These are phyloP conservation scores for Ivindomyrus marchei DNA, from an alignment of 2,113 vertebrate genomes.

Conservation along the genomic window DNA sequence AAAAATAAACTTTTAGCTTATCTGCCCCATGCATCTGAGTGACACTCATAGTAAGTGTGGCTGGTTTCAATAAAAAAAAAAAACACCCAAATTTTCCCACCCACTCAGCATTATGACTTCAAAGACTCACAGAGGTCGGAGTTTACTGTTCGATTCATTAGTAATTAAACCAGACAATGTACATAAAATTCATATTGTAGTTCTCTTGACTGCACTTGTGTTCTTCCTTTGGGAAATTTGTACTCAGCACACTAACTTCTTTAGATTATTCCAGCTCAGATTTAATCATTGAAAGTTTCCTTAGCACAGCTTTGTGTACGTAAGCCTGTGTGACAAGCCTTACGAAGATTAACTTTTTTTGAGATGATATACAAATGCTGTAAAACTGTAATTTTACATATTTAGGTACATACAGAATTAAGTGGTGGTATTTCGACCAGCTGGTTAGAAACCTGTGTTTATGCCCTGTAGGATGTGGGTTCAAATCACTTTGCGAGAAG, in stretches of 20 bases:
- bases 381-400: not conserved
- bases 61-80: not conserved
- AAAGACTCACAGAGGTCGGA: not conserved
- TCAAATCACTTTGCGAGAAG: not conserved
- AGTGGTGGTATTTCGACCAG: not conserved
- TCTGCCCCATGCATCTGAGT: not conserved
- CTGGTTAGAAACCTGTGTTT: not conserved
- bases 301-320: not conserved
- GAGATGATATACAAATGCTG: not conserved
- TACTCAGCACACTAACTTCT: not conserved
- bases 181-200: not conserved
- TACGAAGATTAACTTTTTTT: not conserved
- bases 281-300: not conserved
- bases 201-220: not conserved
- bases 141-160: not conserved
- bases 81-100: not conserved
- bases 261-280: not conserved
- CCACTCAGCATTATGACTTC: not conserved
- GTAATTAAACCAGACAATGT: not conserved
- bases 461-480: not conserved
- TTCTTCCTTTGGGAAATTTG: not conserved
- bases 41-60: not conserved
- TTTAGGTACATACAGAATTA: not conserved
- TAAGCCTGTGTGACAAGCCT: not conserved
- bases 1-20: not conserved